Evolutionary conservation across 2,888 invertebrate species (phyloP).

Genomic region (Lapara coniferarum): DNA sequence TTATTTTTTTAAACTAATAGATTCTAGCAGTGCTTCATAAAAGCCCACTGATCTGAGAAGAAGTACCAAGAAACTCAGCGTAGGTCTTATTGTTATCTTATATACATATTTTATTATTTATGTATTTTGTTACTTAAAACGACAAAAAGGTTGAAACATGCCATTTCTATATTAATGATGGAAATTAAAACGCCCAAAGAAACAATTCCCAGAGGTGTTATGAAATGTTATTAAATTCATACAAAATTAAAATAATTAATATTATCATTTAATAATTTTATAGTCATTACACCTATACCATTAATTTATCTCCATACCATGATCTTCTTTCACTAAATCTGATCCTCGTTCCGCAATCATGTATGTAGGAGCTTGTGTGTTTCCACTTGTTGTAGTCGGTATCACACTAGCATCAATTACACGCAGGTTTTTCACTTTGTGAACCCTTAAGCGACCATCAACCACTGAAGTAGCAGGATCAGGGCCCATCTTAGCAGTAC

Average conservation of each 20-base stretch:
- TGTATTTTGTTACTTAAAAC: too few species aligned
- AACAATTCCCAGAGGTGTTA: too few species aligned
- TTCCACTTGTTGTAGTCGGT: conserved; percentile 89
- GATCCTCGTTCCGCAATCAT: conserved; percentile 92
- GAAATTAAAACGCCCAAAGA: too few species aligned
- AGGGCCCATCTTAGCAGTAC: conserved; percentile 85
- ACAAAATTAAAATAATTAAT: background rate
- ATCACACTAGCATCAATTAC: conserved; percentile 91
- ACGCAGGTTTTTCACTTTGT: conserved; percentile 85
- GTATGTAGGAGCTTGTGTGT: conserved; percentile 85
- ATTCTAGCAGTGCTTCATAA: too few species aligned
- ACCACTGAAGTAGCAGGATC: conserved; percentile 51
- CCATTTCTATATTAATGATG: too few species aligned
- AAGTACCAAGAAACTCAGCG: too few species aligned
- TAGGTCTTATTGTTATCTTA: too few species aligned
- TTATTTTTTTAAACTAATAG: too few species aligned
- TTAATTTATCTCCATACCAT: conserved; percentile 25
- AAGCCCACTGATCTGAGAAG: too few species aligned
- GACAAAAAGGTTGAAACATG: too few species aligned
- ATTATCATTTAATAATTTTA: conserved; percentile 1
- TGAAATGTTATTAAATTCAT: background rate
- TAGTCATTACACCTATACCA: background rate
- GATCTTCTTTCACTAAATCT: conserved; percentile 86
- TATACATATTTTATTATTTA: too few species aligned
- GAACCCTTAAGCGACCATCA: conserved; percentile 85